phyloP scores from a whole-genome alignment of 1,140 invertebrate species.

The Rhizoglyphus robini region DNA sequence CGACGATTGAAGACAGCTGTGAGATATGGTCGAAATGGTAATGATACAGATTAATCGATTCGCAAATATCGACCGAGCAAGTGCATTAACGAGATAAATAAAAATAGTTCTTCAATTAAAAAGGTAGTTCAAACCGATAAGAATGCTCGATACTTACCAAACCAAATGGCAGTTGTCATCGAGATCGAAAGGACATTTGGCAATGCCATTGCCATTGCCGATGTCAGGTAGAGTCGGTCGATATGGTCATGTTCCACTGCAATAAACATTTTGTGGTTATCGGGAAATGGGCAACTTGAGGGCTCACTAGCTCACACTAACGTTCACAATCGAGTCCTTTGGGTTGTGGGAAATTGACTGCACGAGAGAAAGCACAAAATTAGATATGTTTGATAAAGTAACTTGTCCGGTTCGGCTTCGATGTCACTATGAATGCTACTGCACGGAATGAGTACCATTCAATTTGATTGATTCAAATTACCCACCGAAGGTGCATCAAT shows the following conservation, averaged over 20 bases:
- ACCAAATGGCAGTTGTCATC: constrained; percentile 86
- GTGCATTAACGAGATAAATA: too few relatives aligned
- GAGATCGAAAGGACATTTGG: constrained; percentile 84
- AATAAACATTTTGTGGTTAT: background rate
- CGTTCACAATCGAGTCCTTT: constrained; percentile 78
- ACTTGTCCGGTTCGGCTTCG: too few relatives aligned
- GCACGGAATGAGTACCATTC: background rate
- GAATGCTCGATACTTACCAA: constrained; percentile 35
- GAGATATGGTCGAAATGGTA: too few relatives aligned
- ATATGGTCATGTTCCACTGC: constrained; percentile 23
- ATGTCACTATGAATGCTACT: background rate
- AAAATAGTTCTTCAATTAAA: too few relatives aligned
- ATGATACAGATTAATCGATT: too few relatives aligned
- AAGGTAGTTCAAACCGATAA: too few relatives aligned
- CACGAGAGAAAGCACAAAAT: background rate
- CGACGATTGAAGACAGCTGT: too few relatives aligned
- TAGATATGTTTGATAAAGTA: too few relatives aligned
- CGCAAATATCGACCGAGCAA: too few relatives aligned
- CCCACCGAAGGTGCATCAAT: background rate
- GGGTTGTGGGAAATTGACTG: constrained; percentile 80
- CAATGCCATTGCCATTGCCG: constrained; percentile 75
- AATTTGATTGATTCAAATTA: too few relatives aligned
- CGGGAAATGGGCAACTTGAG: constrained; percentile 22
- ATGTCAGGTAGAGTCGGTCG: constrained; percentile 68
- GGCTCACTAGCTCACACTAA: constrained; percentile 46